These are phyloP conservation scores for Sturnira hondurensis DNA, from an alignment of 2,113 vertebrate species.

Conservation along the genomic window DNA sequence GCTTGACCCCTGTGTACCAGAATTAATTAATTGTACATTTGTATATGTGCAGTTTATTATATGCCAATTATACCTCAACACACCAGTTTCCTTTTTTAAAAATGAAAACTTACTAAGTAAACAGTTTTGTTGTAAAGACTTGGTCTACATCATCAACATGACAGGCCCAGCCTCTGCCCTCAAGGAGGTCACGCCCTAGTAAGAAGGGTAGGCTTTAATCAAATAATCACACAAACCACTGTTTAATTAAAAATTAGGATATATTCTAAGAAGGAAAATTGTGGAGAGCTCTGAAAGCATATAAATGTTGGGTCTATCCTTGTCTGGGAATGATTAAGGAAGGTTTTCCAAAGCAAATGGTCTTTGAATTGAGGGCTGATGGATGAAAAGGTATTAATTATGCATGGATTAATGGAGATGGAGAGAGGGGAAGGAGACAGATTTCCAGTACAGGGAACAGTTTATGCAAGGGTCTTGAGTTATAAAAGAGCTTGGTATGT, in stretches of 20 bases:
- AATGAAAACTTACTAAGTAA: not conserved
- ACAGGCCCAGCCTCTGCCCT: not conserved
- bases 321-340: constrained; percentile 1
- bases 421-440: not conserved
- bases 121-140: not conserved
- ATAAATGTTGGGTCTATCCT: not conserved
- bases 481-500: not conserved
- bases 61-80: not conserved
- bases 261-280: not conserved
- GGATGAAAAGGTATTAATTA: not conserved
- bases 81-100: not conserved
- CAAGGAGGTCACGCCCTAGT: not conserved
- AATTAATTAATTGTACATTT: not conserved
- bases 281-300: not conserved
- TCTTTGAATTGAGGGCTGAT: not conserved
- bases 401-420: not conserved
- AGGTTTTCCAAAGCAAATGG: not conserved
- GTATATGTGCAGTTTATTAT: not conserved
- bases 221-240: not conserved
- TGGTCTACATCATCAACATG: not conserved
- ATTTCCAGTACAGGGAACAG: not conserved
- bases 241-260: constrained; percentile 18
- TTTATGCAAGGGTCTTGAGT: not conserved
- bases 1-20: not conserved
- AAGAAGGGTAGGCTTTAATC: not conserved